Conservation (phyloP, 2,113 vertebrate genomes). For the Colistium nudipinnis region DNA sequence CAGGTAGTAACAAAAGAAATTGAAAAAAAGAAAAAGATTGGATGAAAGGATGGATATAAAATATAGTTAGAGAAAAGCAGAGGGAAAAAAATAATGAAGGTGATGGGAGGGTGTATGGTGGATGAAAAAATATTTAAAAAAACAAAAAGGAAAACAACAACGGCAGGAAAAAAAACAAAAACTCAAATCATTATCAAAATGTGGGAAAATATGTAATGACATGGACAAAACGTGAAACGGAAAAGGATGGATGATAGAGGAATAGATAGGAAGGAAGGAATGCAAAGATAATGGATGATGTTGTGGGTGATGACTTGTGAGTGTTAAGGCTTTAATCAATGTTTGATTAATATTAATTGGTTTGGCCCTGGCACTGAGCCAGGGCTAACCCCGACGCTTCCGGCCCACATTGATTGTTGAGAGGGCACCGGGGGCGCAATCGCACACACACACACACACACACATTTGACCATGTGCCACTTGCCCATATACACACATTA, state of each 20-base stretch:
- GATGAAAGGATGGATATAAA: neutral
- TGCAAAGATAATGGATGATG: constrained; percentile 32
- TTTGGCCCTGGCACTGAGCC: constrained; percentile 71
- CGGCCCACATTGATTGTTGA: constrained; percentile 77
- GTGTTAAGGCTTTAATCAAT: constrained; percentile 82
- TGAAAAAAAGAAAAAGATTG: constrained; percentile 4
- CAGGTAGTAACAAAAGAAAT: neutral
- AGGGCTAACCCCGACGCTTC: constrained; percentile 75
- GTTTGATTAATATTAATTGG: constrained; percentile 84
- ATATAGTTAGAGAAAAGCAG: neutral
- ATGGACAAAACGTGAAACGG: neutral
- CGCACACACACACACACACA: constrained; percentile 30
- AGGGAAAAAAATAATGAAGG: neutral
- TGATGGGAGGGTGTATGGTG: neutral
- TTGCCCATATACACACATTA: neutral
- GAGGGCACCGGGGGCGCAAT: constrained; percentile 69
- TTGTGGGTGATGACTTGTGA: constrained; percentile 77
- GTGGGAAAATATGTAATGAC: neutral
- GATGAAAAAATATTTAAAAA: too few species aligned
- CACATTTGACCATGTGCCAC: neutral
- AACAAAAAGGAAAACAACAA: too few species aligned
- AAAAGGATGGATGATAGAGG: constrained; percentile 12
- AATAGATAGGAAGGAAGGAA: constrained; percentile 36
- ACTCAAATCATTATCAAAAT: too few species aligned
- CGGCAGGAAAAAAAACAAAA: too few species aligned